These are phyloP conservation scores for Callorhinus ursinus DNA, from an alignment of 2,113 vertebrate genomes.

Conservation along the genomic window DNA sequence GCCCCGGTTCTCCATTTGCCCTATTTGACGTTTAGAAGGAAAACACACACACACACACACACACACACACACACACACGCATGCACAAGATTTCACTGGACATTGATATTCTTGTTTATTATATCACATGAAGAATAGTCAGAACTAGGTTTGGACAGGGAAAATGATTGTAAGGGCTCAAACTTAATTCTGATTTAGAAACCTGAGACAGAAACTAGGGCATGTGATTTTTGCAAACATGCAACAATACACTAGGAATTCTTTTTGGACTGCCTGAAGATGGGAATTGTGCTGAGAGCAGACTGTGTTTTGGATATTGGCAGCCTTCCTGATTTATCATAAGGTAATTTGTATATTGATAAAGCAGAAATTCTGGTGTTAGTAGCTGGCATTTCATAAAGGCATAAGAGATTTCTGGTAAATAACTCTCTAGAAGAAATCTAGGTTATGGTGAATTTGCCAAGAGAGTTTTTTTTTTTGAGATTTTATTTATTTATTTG, in stretches of 20 bases:
- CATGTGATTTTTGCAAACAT: neutral
- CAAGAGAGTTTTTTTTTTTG: fast-evolving
- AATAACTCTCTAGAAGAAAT: constrained; percentile 30
- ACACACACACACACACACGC: neutral
- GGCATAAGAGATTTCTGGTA: neutral
- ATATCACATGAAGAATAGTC: neutral
- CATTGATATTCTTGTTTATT: constrained; percentile 16
- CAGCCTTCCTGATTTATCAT: neutral
- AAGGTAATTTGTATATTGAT: constrained; percentile 32
- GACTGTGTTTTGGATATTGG: neutral
- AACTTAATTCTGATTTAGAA: neutral
- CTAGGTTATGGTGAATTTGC: neutral
- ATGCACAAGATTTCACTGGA: neutral
- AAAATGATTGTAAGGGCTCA: constrained; percentile 31
- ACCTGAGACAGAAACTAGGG: constrained; percentile 16
- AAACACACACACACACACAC: neutral
- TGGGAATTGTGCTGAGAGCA: neutral
- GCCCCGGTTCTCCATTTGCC: constrained; percentile 31
- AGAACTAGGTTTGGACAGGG: constrained; percentile 52
- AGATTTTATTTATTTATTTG: too few relatives aligned
- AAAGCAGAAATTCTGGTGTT: neutral
- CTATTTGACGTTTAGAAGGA: constrained; percentile 37
- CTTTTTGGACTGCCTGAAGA: neutral
- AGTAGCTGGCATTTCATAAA: constrained; percentile 19
- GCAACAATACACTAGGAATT: neutral